A percentile compares a stretch with the other conserved stretches of the same genome.
These are phyloP conservation scores for Hirtodrosophila duncani DNA, from an alignment of 2,888 invertebrate species.

Conservation along the genomic window DNA sequence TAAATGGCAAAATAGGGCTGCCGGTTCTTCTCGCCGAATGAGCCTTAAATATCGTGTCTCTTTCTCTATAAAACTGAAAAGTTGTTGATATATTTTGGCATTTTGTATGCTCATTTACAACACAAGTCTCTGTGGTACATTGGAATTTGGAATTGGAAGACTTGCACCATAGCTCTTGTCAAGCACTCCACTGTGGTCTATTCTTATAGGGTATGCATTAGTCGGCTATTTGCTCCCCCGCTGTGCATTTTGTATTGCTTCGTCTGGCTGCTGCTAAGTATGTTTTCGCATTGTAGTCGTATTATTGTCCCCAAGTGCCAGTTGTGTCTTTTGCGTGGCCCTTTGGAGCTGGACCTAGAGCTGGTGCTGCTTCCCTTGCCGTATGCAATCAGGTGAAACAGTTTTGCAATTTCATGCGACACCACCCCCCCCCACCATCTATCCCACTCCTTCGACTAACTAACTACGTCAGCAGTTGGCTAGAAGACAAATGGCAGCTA, in stretches of 20 bases:
- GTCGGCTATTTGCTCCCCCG: background rate
- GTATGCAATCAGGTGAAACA: conserved; percentile 73
- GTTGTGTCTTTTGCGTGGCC: conserved; percentile 18
- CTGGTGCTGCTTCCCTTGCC: conserved; percentile 28
- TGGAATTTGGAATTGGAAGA: background rate
- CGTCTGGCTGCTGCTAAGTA: too few species aligned
- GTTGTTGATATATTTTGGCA: too few species aligned
- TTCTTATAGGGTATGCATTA: background rate
- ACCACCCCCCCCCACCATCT: conserved; percentile 25
- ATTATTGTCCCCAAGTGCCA: conserved; percentile 29
- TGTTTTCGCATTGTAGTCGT: too few species aligned
- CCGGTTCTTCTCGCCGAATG: too few species aligned
- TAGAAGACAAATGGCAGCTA: conserved; percentile 70
- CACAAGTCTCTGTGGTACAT: too few species aligned
- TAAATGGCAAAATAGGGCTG: too few species aligned
- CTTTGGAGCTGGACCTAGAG: conserved; percentile 6
- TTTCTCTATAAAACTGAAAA: too few species aligned
- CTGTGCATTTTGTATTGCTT: too few species aligned
- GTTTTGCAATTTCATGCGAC: conserved; percentile 71
- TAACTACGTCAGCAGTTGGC: conserved; percentile 47
- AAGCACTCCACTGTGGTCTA: background rate
- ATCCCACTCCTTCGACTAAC: conserved; percentile 7
- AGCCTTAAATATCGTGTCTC: too few species aligned
- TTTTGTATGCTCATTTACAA: too few species aligned
- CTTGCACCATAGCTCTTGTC: too few species aligned